A percentile compares a stretch with the other conserved stretches of the same genome.
Evolutionary conservation across 2,113 vertebrate genomes (phyloP).

Genomic region (Eurypyga helias): DNA sequence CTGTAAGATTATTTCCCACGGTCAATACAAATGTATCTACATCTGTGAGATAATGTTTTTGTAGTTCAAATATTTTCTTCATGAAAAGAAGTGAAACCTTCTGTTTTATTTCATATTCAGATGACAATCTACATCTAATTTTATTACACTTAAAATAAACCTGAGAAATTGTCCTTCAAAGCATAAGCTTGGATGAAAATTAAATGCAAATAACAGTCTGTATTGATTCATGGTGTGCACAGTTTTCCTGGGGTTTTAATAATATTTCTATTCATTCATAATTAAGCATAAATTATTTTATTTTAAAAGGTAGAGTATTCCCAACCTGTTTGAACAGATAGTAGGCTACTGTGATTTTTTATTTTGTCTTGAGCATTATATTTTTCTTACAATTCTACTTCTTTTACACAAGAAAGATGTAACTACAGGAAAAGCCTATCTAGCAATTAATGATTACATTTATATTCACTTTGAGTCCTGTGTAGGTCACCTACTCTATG

Average conservation of each 20-base stretch:
- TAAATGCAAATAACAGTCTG: slow-evolving; percentile 71
- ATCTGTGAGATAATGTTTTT: not conserved
- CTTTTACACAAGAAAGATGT: not conserved
- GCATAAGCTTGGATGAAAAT: slow-evolving; percentile 42
- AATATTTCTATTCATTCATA: slow-evolving; percentile 70
- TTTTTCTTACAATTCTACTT: not conserved
- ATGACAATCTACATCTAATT: slow-evolving; percentile 10
- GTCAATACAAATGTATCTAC: not conserved
- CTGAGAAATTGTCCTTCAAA: not conserved
- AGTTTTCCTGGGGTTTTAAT: slow-evolving; percentile 62
- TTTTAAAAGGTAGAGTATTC: slow-evolving; percentile 57
- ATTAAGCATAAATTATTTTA: slow-evolving; percentile 72
- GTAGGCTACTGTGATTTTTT: not conserved
- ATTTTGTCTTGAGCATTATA: not conserved
- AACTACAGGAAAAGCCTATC: not conserved
- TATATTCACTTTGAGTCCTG: slow-evolving; percentile 1
- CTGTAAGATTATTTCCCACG: not conserved
- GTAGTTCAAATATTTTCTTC: not conserved
- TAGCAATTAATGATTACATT: slow-evolving; percentile 17
- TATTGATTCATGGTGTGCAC: slow-evolving; percentile 60
- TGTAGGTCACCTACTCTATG: not conserved
- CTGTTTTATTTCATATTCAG: not conserved
- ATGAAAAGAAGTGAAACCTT: not conserved
- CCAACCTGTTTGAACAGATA: slow-evolving; percentile 2
- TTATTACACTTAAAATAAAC: slow-evolving; percentile 18